Base-by-base conservation (phyloP, 2,113 vertebrate genomes). In the Campylorhamphus procurvoides region DNA sequence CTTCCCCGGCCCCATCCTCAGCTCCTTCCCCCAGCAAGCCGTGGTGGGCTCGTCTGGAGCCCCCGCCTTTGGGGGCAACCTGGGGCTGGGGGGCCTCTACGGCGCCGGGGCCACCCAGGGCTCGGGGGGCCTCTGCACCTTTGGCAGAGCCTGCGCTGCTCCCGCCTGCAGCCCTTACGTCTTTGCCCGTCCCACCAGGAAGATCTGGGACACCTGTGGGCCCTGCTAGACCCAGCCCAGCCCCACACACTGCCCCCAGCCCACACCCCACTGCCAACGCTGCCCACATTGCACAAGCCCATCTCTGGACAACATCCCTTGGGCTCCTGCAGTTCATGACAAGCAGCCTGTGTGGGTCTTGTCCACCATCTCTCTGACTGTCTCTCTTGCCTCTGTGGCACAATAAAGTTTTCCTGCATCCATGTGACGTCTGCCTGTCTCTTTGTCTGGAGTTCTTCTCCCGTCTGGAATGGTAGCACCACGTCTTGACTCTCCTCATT, bases 401-500 rank as follows among this genome's bases (percentile, higher is more conserved):
- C 18, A 90, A 77, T 90, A 84, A 90, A 90, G 1, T 0, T 69
- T 63, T 50, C 10, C 23, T 64, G 58, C 37, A 66, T 46, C 4
- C 3, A 29, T 5, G 1, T 28, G 8, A 1, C 9, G 44, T 18
- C 33, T 47, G 18, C 2, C 1, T 47, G 8, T 22, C 2, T 53
- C 1, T 46, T 47, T 76, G 17, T 42, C 7, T 10, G 2, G 4
- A 1, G 1, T 11, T 63, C 3, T 29, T 0, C 9, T 39, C 6
- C 7, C 1, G 4, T 1, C 7, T 2, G 22, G 1, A 3, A 0
- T 23, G 33, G 8, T 3, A 17, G 2, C 1, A 1, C 10, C 0
- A 3, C 1, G 35, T 64, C 5, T 56, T 3, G 1, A 50, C 1
- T 14, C 9, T 68, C 1, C 0, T 0, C 35, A 4, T 31, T 12